Conservation (phyloP, 2,797 vertebrate genomes). For the Neosilurus mollespiculum region DNA sequence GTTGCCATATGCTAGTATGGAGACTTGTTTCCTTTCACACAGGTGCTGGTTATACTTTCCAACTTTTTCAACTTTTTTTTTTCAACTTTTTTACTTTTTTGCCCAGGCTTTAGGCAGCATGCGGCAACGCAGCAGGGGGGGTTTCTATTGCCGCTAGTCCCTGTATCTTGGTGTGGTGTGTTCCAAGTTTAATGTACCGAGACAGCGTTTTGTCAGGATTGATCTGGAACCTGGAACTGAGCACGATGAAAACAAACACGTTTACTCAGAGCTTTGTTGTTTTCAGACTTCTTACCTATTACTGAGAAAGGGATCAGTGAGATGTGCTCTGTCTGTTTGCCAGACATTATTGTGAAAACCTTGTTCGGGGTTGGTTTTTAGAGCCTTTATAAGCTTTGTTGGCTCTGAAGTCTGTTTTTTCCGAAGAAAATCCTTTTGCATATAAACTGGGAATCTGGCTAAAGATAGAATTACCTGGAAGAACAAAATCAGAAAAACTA, state of each 20-base stretch:
- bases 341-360: not conserved
- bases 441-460: slow-evolving; percentile 15
- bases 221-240: not conserved
- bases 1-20: too few species aligned
- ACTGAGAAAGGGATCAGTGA: not conserved
- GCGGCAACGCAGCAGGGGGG: too few species aligned
- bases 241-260: not conserved
- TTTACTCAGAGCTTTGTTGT: not conserved
- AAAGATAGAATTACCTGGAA: slow-evolving; percentile 31
- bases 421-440: not conserved
- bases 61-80: too few species aligned
- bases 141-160: too few species aligned
- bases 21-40: too few species aligned
- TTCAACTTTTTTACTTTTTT: too few species aligned
- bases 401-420: not conserved
- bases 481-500: slow-evolving; percentile 23
- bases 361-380: not conserved
- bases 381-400: not conserved
- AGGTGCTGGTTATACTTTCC: too few species aligned
- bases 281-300: not conserved
- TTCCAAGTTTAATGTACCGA: too few species aligned
- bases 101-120: too few species aligned
- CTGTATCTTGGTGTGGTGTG: too few species aligned
- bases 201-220: not conserved
- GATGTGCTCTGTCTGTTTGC: slow-evolving; percentile 1